These are phyloP conservation scores for Andrena haemorrhoa DNA, from an alignment of 2,888 invertebrate species.

Conservation along the genomic window DNA sequence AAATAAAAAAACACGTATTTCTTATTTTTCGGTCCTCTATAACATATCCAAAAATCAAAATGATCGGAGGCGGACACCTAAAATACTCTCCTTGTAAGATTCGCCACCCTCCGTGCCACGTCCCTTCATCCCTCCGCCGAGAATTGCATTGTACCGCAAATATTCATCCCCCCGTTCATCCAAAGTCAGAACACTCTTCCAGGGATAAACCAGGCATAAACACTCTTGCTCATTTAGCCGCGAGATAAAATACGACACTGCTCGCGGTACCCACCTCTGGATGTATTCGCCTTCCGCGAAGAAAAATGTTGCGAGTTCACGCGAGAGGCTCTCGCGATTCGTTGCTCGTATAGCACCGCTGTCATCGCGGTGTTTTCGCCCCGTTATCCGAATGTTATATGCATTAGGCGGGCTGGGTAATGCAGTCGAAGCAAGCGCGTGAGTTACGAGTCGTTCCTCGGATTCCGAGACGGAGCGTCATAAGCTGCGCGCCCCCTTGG, in stretches of 20 bases:
- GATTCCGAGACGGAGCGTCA: conserved; percentile 50
- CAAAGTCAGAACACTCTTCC: not conserved
- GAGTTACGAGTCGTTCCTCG: conserved; percentile 55
- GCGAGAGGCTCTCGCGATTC: conserved; percentile 29
- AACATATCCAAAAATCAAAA: too few species aligned
- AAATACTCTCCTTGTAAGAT: too few species aligned
- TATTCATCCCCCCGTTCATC: not conserved
- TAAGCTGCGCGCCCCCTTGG: conserved; percentile 40
- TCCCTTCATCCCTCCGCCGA: not conserved
- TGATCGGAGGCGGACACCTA: too few species aligned
- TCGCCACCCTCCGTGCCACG: too few species aligned
- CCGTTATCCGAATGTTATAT: conserved; percentile 44
- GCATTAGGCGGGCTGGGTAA: conserved; percentile 39
- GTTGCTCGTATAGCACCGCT: conserved; percentile 43
- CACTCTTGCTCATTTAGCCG: not conserved
- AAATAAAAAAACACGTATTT: too few species aligned
- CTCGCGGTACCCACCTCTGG: not conserved
- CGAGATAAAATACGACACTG: conserved; percentile 14
- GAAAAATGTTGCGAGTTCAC: conserved; percentile 22
- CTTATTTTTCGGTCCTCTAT: too few species aligned
- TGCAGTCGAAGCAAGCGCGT: conserved; percentile 52
- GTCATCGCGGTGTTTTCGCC: conserved; percentile 44
- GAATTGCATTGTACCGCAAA: not conserved
- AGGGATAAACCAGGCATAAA: not conserved
- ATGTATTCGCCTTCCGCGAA: not conserved